A percentile compares a stretch with the other conserved stretches of the same genome.
Conservation (phyloP, 2,888 invertebrate species). For the Sthenelais limicola region DNA sequence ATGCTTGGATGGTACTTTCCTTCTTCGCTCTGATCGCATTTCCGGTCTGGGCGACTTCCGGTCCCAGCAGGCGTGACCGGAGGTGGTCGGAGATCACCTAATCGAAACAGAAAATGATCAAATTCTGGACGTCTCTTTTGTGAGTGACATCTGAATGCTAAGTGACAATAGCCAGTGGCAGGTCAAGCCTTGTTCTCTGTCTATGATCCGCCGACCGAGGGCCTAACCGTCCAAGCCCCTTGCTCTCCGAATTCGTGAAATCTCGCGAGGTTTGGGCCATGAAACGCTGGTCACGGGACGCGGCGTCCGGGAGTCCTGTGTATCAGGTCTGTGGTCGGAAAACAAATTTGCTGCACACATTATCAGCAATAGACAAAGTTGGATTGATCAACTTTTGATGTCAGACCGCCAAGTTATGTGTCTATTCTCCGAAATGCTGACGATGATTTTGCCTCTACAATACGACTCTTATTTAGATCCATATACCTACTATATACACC, state of each 20-base stretch:
- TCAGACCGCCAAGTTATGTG: too few relatives aligned
- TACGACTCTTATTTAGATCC: too few relatives aligned
- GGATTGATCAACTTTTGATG: too few relatives aligned
- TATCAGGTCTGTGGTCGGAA: too few relatives aligned
- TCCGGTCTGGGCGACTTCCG: constrained; percentile 2
- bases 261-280: neutral
- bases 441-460: too few relatives aligned
- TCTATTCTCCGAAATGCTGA: too few relatives aligned
- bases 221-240: neutral
- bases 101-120: constrained; percentile 25
- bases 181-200: neutral
- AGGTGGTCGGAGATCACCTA: constrained; percentile 13
- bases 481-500: too few relatives aligned
- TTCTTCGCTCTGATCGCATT: constrained; percentile 29
- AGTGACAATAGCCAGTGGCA: constrained; percentile 30
- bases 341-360: too few relatives aligned
- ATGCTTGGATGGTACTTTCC: constrained; percentile 19
- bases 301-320: too few relatives aligned
- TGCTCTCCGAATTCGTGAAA: neutral
- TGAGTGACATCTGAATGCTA: constrained; percentile 1
- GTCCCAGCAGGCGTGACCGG: constrained; percentile 24
- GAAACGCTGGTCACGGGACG: too few relatives aligned
- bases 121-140: neutral
- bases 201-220: constrained; percentile 2
- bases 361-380: too few relatives aligned